Evolutionary conservation across 2,888 invertebrate species (phyloP).

Genomic region (Caenorhabditis wallacei): DNA sequence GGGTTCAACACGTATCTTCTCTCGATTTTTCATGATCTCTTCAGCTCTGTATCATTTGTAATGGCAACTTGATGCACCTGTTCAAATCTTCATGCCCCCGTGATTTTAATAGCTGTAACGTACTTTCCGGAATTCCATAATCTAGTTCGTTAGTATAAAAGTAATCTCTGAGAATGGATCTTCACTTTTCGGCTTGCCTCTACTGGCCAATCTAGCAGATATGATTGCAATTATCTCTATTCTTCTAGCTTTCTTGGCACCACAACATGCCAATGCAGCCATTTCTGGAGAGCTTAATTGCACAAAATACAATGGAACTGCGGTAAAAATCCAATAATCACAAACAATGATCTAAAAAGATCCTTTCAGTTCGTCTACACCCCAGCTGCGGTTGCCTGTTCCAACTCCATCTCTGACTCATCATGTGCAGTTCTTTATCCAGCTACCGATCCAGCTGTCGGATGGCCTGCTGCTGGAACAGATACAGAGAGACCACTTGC

Average conservation of each 20-base stretch:
- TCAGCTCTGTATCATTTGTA: background rate
- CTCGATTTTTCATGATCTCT: background rate
- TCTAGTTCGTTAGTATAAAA: constrained; percentile 11
- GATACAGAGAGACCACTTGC: constrained; percentile 26
- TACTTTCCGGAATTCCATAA: background rate
- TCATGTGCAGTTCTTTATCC: constrained; percentile 38
- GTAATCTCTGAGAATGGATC: background rate
- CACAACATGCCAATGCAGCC: constrained; percentile 18
- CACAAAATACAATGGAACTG: constrained; percentile 42
- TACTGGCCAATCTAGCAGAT: background rate
- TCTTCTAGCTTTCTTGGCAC: constrained; percentile 43
- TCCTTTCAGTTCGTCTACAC: constrained; percentile 39
- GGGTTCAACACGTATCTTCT: constrained; percentile 9
- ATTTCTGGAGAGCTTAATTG: constrained; percentile 43
- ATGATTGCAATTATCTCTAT: constrained; percentile 37
- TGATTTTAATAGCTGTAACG: background rate
- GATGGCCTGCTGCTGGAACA: constrained; percentile 33
- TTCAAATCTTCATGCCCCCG: constrained; percentile 25
- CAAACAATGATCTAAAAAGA: background rate
- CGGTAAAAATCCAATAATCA: background rate
- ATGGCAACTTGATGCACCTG: constrained; percentile 25
- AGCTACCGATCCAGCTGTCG: constrained; percentile 1
- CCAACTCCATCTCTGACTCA: constrained; percentile 37
- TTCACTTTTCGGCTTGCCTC: constrained; percentile 25
- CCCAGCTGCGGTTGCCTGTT: constrained; percentile 33